Percentiles rank a stretch among this genome's conserved stretches.
Conservation (phyloP, 2,797 vertebrate species). For the Microcaecilia unicolor region DNA sequence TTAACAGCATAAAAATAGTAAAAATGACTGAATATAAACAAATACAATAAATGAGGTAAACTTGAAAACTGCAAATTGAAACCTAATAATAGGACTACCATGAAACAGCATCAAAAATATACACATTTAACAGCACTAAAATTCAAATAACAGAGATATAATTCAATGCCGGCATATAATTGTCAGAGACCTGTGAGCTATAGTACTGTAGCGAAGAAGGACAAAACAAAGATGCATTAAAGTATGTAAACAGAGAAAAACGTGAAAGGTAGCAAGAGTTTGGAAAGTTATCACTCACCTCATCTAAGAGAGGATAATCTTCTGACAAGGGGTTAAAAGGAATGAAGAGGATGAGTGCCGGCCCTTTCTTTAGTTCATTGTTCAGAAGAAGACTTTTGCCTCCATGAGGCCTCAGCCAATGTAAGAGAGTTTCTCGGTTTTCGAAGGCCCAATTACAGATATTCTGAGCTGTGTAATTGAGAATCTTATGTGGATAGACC, state of each 20-base stretch:
- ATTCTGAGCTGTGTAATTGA: constrained; percentile 79
- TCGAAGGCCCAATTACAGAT: constrained; percentile 85
- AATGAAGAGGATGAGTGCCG: constrained; percentile 84
- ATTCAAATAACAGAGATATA: too few relatives aligned
- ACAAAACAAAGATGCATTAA: not conserved
- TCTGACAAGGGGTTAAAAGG: constrained; percentile 73
- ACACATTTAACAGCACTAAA: too few relatives aligned
- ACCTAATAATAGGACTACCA: too few relatives aligned
- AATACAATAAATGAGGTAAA: too few relatives aligned
- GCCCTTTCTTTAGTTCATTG: constrained; percentile 82
- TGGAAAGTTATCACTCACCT: constrained; percentile 60
- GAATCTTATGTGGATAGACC: constrained; percentile 70
- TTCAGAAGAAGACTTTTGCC: constrained; percentile 67
- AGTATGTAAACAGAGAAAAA: constrained; percentile 2
- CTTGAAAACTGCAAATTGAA: too few relatives aligned
- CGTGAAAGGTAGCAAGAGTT: too few relatives aligned
- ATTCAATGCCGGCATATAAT: too few relatives aligned
- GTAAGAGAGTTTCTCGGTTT: constrained; percentile 65
- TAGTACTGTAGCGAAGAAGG: not conserved
- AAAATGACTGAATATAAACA: too few relatives aligned
- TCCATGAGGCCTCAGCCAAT: constrained; percentile 64
- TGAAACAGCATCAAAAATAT: too few relatives aligned
- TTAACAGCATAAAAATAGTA: too few relatives aligned
- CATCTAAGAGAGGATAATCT: constrained; percentile 59
- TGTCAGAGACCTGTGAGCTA: too few relatives aligned